Conservation (phyloP, 2,113 vertebrate species). For the Grammomys dolichurus region DNA sequence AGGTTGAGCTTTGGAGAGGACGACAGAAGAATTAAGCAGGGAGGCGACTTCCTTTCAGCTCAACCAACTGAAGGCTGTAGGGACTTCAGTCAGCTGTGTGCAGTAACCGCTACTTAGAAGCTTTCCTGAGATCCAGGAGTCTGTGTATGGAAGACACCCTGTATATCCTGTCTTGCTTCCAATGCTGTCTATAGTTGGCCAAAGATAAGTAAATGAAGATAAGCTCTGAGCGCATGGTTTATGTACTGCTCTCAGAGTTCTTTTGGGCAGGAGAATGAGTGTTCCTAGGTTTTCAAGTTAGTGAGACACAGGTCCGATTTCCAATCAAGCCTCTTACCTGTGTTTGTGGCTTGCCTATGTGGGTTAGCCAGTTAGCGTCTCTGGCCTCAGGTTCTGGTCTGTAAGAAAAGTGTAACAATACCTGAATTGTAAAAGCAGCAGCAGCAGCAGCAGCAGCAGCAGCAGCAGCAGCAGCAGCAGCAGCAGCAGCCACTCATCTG, state of each 20-base stretch:
- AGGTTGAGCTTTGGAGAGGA: conserved; percentile 62
- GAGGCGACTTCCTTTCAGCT: conserved; percentile 78
- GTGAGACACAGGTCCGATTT: neutral
- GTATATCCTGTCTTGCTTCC: neutral
- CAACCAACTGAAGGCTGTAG: conserved; percentile 82
- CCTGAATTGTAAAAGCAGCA: neutral
- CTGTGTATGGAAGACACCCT: neutral
- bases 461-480: neutral
- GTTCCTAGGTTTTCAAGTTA: neutral
- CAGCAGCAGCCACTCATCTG: neutral
- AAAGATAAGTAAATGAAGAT: neutral
- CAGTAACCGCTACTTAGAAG: conserved; percentile 52
- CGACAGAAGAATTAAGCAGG: conserved; percentile 73
- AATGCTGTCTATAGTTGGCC: neutral
- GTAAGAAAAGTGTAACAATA: neutral
- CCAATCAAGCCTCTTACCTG: neutral
- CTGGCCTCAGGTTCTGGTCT: conserved; percentile 5
- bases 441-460: neutral
- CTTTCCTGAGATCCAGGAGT: neutral
- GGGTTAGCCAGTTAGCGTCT: neutral
- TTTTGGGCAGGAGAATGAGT: neutral
- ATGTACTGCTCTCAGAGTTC: no score
- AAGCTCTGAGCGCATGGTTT: neutral
- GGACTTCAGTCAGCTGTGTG: conserved; percentile 80
- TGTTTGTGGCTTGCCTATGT: neutral